Evolutionary conservation across 2,113 vertebrate genomes (phyloP), one percentile per base, ranked within the genome.

Genomic region (Cryptomyrus ogoouensis): DNA sequence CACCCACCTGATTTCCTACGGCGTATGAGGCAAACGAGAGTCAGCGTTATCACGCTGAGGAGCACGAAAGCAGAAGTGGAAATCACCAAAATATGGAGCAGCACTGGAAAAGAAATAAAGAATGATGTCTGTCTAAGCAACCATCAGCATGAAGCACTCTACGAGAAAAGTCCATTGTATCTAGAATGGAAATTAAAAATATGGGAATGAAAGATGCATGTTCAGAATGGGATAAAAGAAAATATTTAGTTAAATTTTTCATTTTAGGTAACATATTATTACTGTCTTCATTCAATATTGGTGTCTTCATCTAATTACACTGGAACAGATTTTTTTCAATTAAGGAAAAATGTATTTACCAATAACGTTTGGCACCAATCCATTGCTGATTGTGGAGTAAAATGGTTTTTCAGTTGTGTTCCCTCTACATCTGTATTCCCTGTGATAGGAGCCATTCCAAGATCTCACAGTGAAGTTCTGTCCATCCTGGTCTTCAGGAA

Each of bases 361-460:
- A 87, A 50, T 50, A 50, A 13, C 0, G 4, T 87, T 87, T 31
- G 89, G 77, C n/a, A 62, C 80, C 80, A 62, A 85, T 17, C 77
- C 24, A 1, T 89, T 19, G 52, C 89, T 89, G 80, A 49, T 27
- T 10, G 6, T 80, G 19, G 89, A 83, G 52, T 58, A 85, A 89
- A 80, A 62, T n/a, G 50, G 80, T 13, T 58, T 4, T 17, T 39
- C 50, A n/a, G 52, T 84, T 21, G 3, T 85, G 35, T 90, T 66
- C 24, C 89, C 89, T 62, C 39, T 85, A 21, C 89, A 90, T 19
- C 1, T 85, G 44, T 90, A 90, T 66, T 90, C 56, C n/a, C 50
- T 90, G 4, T 42, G 0, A 53, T 66, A 85, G 24, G 83, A 66
- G 83, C 0, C 52, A 83, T 90, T 90, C n/a, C 83, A 42, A 13